These are phyloP conservation scores for Pristionchus exspectatus DNA, from an alignment of 2,888 invertebrate species.

Conservation along the genomic window DNA sequence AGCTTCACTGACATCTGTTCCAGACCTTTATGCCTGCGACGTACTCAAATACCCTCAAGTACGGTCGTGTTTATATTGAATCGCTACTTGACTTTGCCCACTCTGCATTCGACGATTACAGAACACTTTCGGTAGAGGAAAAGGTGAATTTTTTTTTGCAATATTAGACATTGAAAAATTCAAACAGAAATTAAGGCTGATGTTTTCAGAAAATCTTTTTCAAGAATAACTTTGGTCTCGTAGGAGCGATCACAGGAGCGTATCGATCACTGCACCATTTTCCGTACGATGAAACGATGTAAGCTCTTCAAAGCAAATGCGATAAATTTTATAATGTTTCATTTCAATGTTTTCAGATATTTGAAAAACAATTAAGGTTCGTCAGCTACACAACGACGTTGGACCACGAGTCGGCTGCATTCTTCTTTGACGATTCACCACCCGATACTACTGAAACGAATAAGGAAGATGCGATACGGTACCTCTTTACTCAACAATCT, in stretches of 20 bases:
- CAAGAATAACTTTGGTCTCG: neutral
- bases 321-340: neutral
- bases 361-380: too few relatives aligned
- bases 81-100: constrained; percentile 16
- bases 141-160: neutral
- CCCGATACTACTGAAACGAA: neutral
- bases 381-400: neutral
- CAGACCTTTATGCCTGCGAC: constrained; percentile 6
- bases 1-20: too few relatives aligned
- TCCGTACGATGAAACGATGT: constrained; percentile 35
- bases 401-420: neutral
- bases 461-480: neutral
- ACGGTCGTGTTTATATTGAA: constrained; percentile 11
- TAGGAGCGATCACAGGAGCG: neutral
- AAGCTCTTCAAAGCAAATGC: neutral
- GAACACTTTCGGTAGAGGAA: neutral
- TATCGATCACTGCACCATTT: constrained; percentile 4
- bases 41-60: neutral
- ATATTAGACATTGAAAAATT: neutral
- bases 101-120: constrained; percentile 14
- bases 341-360: too few relatives aligned
- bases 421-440: neutral
- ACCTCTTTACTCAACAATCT: too few relatives aligned
- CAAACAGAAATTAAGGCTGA: too few relatives aligned
- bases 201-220: constrained; percentile 7